These are phyloP conservation scores for Lophura nycthemera DNA, from an alignment of 2,113 vertebrate species.

Conservation along the genomic window DNA sequence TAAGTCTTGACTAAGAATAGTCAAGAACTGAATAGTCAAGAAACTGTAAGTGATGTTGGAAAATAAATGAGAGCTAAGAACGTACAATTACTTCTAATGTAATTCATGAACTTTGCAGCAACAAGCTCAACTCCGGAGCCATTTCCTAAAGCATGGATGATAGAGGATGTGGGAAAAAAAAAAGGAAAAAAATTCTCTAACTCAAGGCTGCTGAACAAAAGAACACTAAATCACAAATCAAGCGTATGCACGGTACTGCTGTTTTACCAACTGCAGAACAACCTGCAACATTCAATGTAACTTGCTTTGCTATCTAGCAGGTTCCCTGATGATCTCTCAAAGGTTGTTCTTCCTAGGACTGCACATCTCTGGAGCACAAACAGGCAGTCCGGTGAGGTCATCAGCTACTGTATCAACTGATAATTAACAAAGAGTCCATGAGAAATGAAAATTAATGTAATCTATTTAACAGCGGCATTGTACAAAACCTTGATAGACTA, in stretches of 20 bases:
- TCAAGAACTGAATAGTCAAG: background rate
- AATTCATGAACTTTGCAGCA: background rate
- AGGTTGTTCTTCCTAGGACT: background rate
- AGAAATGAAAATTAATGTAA: background rate
- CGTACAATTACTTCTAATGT: background rate
- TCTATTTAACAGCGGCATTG: background rate
- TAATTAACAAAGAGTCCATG: background rate
- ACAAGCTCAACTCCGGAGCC: background rate
- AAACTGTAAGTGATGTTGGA: background rate
- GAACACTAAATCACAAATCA: background rate
- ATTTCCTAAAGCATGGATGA: background rate
- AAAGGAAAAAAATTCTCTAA: background rate
- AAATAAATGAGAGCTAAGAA: background rate
- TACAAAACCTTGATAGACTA: background rate
- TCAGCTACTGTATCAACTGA: background rate
- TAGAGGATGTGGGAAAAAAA: background rate
- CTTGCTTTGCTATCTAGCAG: background rate
- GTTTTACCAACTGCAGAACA: slow-evolving; percentile 16
- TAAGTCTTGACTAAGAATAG: too few relatives aligned
- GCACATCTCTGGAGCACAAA: background rate
- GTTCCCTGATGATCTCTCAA: background rate
- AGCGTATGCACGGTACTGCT: background rate
- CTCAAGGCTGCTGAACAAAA: background rate
- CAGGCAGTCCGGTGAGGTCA: background rate
- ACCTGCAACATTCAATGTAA: background rate